phyloP scores from a whole-genome alignment of 2,113 vertebrate genomes.

The Montifringilla adamsi region DNA sequence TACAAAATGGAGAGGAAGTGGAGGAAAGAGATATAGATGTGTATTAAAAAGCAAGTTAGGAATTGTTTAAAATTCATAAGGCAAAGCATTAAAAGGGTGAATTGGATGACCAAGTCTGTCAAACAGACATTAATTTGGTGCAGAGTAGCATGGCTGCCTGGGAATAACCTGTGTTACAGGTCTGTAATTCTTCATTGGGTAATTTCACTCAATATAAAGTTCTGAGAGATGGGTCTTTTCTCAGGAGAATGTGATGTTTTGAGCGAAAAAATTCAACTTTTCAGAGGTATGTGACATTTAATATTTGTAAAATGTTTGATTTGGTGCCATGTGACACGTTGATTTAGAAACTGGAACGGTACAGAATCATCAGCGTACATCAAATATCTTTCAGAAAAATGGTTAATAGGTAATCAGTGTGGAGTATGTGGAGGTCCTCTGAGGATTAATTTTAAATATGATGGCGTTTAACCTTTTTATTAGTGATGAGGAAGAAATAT shows the following conservation, averaged over 20 bases:
- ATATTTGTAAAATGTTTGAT: neutral
- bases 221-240: neutral
- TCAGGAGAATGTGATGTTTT: neutral
- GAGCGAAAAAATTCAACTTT: neutral
- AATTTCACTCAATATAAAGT: neutral
- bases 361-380: neutral
- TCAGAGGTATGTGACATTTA: neutral
- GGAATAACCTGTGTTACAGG: neutral
- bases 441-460: neutral
- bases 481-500: neutral
- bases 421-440: neutral
- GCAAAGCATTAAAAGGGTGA: neutral
- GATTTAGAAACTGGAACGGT: neutral
- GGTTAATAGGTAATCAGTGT: neutral
- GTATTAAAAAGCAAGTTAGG: neutral
- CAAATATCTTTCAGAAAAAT: neutral
- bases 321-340: neutral
- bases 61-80: neutral
- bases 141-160: neutral
- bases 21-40: neutral
- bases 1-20: neutral
- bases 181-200: neutral
- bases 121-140: neutral
- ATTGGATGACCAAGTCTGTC: neutral
- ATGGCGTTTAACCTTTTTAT: slow-evolving; percentile 34